Base-by-base conservation (phyloP, 2,888 invertebrate genomes). In the Ecliptopera silaceata region DNA sequence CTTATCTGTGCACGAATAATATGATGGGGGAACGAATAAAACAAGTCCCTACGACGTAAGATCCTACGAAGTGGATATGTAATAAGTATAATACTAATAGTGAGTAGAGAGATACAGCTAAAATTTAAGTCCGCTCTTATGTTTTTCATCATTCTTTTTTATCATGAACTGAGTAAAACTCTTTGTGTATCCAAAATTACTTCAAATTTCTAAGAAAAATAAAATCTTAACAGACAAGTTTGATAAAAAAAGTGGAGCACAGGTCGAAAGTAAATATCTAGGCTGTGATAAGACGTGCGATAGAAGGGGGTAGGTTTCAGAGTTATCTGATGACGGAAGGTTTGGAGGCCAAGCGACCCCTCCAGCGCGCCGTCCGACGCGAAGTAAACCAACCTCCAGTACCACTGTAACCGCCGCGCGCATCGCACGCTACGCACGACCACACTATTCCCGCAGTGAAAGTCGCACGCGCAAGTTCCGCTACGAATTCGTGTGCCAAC, bases 391-490 rank as follows among this genome's bases (percentile, higher is more conserved):
- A 65, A 69, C 64, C 75, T 72, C 74, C 86, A 89, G 89, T 89
- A 82, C 77, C 78, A 81, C 61, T 80, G 77, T 68, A 69, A 79
- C 74, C 84, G 86, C 77, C 84, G 86, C 79, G 80, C 82, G 80
- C 80, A 72, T 75, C 83, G 84, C 85, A 86, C 88, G 88, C 79
- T 61, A 70, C 75, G 73, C 70, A 71, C 73, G 81, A 76, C 79
- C 80, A 74, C 77, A 73, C 50, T 66, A 66, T 66, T 59, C 59
- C 69, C 75, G 72, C 79, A 88, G 89, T 89, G 89, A 89, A 90
- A 90, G 88, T 87, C 81, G 84, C 87, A 86, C 81, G 83, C 84
- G 82, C 83, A 84, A 76, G 79, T 84, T 80, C 80, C 82, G 84
- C 82, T 80, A 80, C 79, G 72, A 82, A 83, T 84, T 84, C 83